phyloP scores from a whole-genome alignment of 2,888 invertebrate genomes.

The Spilarctia lutea region DNA sequence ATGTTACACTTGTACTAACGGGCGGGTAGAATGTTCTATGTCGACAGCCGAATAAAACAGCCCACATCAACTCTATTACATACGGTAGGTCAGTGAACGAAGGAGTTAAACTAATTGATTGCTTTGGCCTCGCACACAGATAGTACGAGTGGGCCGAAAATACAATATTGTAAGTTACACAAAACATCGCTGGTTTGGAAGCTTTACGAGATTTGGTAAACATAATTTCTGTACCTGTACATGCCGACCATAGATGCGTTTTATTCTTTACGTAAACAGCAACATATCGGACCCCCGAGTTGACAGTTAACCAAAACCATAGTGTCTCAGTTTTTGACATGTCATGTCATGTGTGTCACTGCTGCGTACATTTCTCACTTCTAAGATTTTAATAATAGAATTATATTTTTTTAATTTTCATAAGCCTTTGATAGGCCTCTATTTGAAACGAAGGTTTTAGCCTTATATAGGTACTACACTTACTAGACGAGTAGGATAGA shows the following conservation, averaged over 20 bases:
- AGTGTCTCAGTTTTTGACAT: too few relatives aligned
- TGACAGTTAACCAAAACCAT: too few relatives aligned
- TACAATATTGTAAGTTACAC: not conserved
- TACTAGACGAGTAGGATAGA: too few relatives aligned
- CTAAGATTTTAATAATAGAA: too few relatives aligned
- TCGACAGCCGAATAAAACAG: slow-evolving; percentile 3
- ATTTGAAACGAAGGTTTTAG: too few relatives aligned
- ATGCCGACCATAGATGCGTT: not conserved
- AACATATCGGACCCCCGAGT: too few relatives aligned
- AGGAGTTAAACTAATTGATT: slow-evolving; percentile 32
- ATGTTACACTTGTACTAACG: not conserved
- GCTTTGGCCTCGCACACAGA: slow-evolving; percentile 22
- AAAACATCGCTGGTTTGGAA: not conserved
- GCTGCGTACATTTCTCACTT: too few relatives aligned
- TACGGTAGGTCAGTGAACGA: slow-evolving; percentile 59
- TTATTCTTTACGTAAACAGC: too few relatives aligned
- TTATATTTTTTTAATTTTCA: too few relatives aligned
- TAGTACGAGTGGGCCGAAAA: slow-evolving; percentile 23
- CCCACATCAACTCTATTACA: slow-evolving; percentile 30
- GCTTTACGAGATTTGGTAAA: not conserved
- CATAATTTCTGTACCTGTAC: not conserved
- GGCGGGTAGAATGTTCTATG: not conserved
- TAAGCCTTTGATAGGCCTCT: too few relatives aligned
- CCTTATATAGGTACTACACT: too few relatives aligned
- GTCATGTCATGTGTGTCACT: too few relatives aligned